phyloP scores from a whole-genome alignment of 2,888 invertebrate species.

The Drosophila greeni region DNA sequence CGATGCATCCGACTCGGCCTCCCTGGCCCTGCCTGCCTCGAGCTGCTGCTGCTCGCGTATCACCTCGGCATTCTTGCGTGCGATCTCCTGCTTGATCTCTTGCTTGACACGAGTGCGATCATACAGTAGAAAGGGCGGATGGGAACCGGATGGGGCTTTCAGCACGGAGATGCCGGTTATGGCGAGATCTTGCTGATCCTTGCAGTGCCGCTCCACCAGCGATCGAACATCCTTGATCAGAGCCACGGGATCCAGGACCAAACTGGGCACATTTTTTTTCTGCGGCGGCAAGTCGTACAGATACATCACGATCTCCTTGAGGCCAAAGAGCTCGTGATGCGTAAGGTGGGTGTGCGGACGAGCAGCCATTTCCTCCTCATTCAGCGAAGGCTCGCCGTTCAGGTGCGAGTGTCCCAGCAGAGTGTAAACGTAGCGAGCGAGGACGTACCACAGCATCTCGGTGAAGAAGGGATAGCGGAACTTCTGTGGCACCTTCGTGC shows the following conservation, averaged over 20 bases:
- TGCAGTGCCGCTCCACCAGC: conserved; percentile 91
- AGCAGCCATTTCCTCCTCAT: conserved; percentile 72
- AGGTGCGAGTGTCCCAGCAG: conserved; percentile 91
- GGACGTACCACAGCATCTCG: conserved; percentile 98
- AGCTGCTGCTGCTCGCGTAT: conserved; percentile 72
- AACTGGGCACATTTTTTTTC: conserved; percentile 94
- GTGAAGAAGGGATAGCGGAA: conserved; percentile 99
- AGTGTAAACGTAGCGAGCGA: conserved; percentile 94
- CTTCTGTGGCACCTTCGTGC: conserved; percentile 96
- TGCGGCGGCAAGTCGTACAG: conserved; percentile 92
- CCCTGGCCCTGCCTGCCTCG: conserved; percentile 66
- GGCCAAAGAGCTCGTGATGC: conserved; percentile 87
- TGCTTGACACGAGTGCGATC: conserved; percentile 76
- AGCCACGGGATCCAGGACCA: conserved; percentile 92
- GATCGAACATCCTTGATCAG: conserved; percentile 93
- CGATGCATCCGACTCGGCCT: conserved; percentile 61
- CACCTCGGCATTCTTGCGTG: conserved; percentile 73
- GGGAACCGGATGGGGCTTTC: conserved; percentile 73
- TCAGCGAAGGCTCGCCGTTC: conserved; percentile 78
- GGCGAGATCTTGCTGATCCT: conserved; percentile 90
- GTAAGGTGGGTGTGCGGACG: conserved; percentile 86
- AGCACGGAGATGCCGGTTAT: conserved; percentile 90
- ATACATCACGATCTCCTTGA: conserved; percentile 94
- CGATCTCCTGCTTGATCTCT: conserved; percentile 77
- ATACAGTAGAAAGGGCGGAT: conserved; percentile 65